These are phyloP conservation scores for Calvadosia cruxmelitensis DNA, from an alignment of 30 jellyfish, hydroid and myxozoan genomes.

Conservation along the genomic window DNA sequence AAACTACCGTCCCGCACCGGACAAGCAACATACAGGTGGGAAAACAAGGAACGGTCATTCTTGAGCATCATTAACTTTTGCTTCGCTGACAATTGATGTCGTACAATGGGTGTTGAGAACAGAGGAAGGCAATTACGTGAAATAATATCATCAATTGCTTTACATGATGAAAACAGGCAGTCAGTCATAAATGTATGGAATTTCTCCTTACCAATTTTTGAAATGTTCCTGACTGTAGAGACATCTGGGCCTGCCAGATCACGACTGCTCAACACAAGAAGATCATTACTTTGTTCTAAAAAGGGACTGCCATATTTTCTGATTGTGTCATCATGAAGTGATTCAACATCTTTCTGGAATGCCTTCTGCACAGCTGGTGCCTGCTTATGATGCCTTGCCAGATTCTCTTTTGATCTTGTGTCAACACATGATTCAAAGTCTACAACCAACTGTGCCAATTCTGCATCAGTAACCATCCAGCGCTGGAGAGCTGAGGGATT, in stretches of 20 bases:
- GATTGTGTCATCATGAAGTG: constrained; percentile 6
- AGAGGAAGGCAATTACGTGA: constrained; percentile 18
- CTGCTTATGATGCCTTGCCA: constrained; percentile 27
- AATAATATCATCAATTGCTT: constrained; percentile 15
- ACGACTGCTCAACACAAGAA: background rate
- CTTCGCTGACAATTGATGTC: constrained; percentile 6
- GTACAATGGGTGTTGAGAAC: constrained; percentile 6
- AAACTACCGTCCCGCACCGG: constrained; percentile 44
- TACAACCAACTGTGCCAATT: constrained; percentile 6
- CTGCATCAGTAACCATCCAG: constrained; percentile 40
- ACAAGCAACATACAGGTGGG: constrained; percentile 41
- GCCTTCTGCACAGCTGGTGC: constrained; percentile 1
- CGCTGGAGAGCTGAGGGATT: constrained; percentile 18
- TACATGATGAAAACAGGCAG: background rate
- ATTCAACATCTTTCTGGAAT: constrained; percentile 5
- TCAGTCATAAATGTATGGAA: constrained; percentile 4
- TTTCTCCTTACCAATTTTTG: constrained; percentile 10
- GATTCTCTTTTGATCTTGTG: background rate
- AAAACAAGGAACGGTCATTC: constrained; percentile 23
- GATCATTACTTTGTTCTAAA: constrained; percentile 14
- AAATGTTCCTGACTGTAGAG: background rate
- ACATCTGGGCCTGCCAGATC: constrained; percentile 1
- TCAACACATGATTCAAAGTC: background rate
- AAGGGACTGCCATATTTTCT: constrained; percentile 31
- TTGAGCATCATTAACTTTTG: constrained; percentile 14